Conservation (phyloP, 2,888 invertebrate genomes). For the Caenorhabditis sp. region DNA sequence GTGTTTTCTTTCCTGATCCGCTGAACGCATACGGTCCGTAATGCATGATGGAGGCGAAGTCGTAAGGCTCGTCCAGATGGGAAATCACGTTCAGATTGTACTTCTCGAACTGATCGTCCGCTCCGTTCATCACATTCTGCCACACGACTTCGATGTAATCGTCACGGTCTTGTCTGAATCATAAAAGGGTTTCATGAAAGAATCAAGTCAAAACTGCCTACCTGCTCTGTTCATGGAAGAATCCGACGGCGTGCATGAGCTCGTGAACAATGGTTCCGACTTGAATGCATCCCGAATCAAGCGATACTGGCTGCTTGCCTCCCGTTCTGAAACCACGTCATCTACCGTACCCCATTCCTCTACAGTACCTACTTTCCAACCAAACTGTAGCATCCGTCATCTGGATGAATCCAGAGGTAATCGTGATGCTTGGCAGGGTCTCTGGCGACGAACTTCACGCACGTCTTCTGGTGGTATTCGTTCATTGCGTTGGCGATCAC, state of each 20-base stretch:
- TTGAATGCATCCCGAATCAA: slow-evolving; percentile 78
- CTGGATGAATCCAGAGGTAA: slow-evolving; percentile 83
- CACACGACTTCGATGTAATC: slow-evolving; percentile 79
- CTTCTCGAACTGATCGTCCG: slow-evolving; percentile 79
- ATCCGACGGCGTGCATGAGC: slow-evolving; percentile 78
- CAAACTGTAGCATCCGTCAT: slow-evolving; percentile 86
- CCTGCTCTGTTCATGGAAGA: slow-evolving; percentile 79
- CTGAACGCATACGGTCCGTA: slow-evolving; percentile 78
- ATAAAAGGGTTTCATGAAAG: too few relatives aligned
- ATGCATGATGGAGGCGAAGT: slow-evolving; percentile 78
- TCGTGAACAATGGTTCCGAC: slow-evolving; percentile 72
- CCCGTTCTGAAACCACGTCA: slow-evolving; percentile 64
- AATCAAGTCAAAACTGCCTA: too few relatives aligned
- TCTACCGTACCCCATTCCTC: neutral
- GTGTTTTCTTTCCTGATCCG: slow-evolving; percentile 76
- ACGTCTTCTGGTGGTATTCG: slow-evolving; percentile 83
- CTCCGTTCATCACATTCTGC: slow-evolving; percentile 79
- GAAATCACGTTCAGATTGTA: slow-evolving; percentile 75
- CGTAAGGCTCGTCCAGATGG: slow-evolving; percentile 73
- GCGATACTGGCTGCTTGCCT: slow-evolving; percentile 72
- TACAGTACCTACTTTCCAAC: slow-evolving; percentile 82
- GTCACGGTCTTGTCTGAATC: slow-evolving; percentile 81
- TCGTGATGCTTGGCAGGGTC: slow-evolving; percentile 80
- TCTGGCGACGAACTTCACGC: slow-evolving; percentile 83
- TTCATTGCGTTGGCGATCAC: slow-evolving; percentile 78